Base-by-base conservation (phyloP, 2,888 invertebrate species). In the Polydrusus tereticollis region DNA sequence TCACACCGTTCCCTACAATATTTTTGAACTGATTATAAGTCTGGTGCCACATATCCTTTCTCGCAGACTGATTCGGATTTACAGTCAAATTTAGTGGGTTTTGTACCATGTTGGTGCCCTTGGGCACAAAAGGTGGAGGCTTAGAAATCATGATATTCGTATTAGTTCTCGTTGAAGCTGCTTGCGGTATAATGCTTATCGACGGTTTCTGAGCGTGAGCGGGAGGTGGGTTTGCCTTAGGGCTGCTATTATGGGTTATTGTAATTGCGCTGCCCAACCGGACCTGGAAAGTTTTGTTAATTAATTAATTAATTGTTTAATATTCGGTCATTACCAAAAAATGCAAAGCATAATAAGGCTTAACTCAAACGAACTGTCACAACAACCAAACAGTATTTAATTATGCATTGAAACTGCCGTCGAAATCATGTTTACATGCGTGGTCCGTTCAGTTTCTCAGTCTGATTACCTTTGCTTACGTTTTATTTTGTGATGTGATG, bases 131-230 rank as follows among this genome's bases (percentile, higher is more conserved):
- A 0, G 29, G 52, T 14, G 52, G 52, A 6, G 52, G 52, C 18
- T 29, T 43, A 2, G 26, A n/a, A 3, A 26, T 7, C 8, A n/a
- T 43, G 8, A 12, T 10, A 14, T 23, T 47, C 12, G 52, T 16
- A 10, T 2, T 5, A 10, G 52, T 1, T 29, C 18, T 55, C 14
- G 16, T 33, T 1, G 52, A 29, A 10, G 52, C 8, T 4, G 23
- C 18, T 14, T 60, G 60, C 2, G 45, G 62, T 45, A 45, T 43
- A 21, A 45, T 43, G 10, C 45, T 62, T 6, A 29, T 29, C 18
- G 45, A 43, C 1, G 62, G 43, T 16, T 43, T 62, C 12, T 45
- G 43, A 14, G 43, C n/a, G 45, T 62, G 62, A 26, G 62, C 62
- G 2, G 45, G 62, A 7, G 62, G 62, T 12, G 62, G 62, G 26